phyloP scores from a whole-genome alignment of 2,888 invertebrate genomes.

The Calameuta pallipes region DNA sequence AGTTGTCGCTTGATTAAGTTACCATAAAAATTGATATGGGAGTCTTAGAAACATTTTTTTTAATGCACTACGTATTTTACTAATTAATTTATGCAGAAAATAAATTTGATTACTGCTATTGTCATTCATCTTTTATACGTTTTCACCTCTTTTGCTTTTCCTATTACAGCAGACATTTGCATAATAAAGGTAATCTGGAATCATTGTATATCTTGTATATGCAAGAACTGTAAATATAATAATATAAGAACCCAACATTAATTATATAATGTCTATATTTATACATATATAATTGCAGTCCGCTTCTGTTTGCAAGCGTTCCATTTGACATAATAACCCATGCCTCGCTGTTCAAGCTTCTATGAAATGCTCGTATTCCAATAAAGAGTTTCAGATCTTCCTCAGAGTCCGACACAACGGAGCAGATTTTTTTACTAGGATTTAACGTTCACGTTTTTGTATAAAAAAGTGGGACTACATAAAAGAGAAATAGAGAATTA shows the following conservation, averaged over 20 bases:
- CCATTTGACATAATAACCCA: not conserved
- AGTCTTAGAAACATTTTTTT: too few relatives aligned
- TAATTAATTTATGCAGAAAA: too few relatives aligned
- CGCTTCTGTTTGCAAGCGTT: not conserved
- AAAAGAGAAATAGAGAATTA: not conserved
- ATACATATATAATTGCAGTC: not conserved
- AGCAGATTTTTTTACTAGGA: not conserved
- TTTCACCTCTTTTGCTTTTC: too few relatives aligned
- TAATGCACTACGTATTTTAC: too few relatives aligned
- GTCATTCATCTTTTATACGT: too few relatives aligned
- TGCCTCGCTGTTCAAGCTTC: not conserved
- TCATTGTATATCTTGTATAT: not conserved
- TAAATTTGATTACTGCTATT: too few relatives aligned
- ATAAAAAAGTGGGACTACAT: not conserved
- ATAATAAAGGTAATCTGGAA: not conserved
- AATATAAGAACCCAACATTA: not conserved
- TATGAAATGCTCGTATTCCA: not conserved
- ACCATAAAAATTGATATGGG: too few relatives aligned
- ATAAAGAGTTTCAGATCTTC: not conserved
- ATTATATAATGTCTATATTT: not conserved
- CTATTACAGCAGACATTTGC: not conserved
- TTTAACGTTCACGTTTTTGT: not conserved
- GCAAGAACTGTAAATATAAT: not conserved
- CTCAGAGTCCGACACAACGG: not conserved
- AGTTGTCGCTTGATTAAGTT: too few relatives aligned